Evolutionary conservation across 2,888 invertebrate genomes (phyloP).

Genomic region (Epirrhoe alternata): DNA sequence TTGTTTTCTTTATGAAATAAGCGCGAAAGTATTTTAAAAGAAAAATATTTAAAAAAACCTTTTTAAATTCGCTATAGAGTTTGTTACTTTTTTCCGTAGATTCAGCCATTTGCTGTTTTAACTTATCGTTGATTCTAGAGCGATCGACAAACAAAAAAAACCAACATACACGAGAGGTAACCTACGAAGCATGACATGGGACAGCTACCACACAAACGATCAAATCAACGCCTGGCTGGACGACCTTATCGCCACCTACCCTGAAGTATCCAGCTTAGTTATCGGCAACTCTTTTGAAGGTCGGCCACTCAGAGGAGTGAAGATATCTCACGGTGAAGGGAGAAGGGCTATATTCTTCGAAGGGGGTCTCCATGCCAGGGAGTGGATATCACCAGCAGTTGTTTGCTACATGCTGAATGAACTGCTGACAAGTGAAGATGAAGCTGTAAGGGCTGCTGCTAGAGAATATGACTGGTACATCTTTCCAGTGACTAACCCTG

Average conservation of each 20-base stretch:
- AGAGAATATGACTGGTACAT: constrained; percentile 90
- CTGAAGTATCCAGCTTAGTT: constrained; percentile 70
- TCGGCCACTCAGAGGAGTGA: constrained; percentile 74
- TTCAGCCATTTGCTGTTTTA: background rate
- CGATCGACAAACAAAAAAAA: constrained; percentile 71
- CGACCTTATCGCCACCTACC: constrained; percentile 71
- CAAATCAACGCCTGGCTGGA: constrained; percentile 87
- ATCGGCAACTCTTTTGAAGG: constrained; percentile 76
- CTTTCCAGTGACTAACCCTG: constrained; percentile 90
- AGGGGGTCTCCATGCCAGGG: constrained; percentile 89
- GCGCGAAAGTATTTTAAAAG: too few relatives aligned
- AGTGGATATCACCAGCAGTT: constrained; percentile 89
- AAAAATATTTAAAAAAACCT: too few relatives aligned
- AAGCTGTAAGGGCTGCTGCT: constrained; percentile 81
- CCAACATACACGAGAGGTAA: constrained; percentile 48
- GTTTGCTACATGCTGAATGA: constrained; percentile 88
- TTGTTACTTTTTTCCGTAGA: background rate
- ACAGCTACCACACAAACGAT: constrained; percentile 83
- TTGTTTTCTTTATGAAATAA: too few relatives aligned
- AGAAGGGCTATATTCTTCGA: constrained; percentile 67
- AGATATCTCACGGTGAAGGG: constrained; percentile 59
- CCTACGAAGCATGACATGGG: constrained; percentile 70
- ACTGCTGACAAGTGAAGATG: constrained; percentile 85
- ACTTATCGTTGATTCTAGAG: constrained; percentile 53
- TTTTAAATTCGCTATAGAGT: too few relatives aligned